These are phyloP conservation scores for Kryptolebias ocellatus DNA, from an alignment of 2,797 vertebrate species.

Conservation along the genomic window DNA sequence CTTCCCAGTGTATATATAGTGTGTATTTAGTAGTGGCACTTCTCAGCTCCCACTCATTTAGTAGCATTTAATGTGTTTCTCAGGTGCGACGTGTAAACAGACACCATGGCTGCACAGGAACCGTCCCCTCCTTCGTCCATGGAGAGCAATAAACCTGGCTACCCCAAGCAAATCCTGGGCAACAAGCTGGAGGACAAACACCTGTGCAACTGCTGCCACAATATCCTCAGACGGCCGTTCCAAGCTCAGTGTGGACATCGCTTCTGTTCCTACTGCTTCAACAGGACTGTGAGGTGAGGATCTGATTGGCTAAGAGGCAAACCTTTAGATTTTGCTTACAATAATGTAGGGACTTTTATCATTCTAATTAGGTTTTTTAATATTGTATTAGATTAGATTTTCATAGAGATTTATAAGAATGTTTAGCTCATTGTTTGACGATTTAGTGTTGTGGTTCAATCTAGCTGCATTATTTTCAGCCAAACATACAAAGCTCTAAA, in stretches of 20 bases:
- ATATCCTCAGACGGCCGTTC: constrained; percentile 88
- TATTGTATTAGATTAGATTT: too few relatives aligned
- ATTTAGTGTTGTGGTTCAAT: too few relatives aligned
- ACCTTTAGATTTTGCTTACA: too few relatives aligned
- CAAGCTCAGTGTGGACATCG: constrained; percentile 96
- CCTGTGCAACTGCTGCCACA: constrained; percentile 90
- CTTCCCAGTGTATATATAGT: too few relatives aligned
- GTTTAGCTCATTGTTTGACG: too few relatives aligned
- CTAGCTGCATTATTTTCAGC: too few relatives aligned
- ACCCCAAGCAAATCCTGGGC: constrained; percentile 90
- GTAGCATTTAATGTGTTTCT: neutral
- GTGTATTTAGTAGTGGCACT: too few relatives aligned
- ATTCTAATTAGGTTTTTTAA: too few relatives aligned
- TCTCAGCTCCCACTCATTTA: too few relatives aligned
- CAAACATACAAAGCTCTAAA: too few relatives aligned
- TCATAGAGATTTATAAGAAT: too few relatives aligned
- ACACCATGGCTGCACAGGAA: constrained; percentile 88
- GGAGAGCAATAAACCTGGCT: constrained; percentile 89
- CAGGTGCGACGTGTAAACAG: constrained; percentile 74
- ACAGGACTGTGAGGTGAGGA: constrained; percentile 88
- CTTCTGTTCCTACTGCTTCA: constrained; percentile 91
- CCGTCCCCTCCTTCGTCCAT: constrained; percentile 88
- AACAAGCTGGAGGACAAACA: constrained; percentile 93
- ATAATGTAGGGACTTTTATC: too few relatives aligned
- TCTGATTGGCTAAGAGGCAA: neutral